Evolutionary conservation across 2,888 invertebrate species (phyloP), one percentile per base, ranked within the genome.

Genomic region (Dendrolimus pini): DNA sequence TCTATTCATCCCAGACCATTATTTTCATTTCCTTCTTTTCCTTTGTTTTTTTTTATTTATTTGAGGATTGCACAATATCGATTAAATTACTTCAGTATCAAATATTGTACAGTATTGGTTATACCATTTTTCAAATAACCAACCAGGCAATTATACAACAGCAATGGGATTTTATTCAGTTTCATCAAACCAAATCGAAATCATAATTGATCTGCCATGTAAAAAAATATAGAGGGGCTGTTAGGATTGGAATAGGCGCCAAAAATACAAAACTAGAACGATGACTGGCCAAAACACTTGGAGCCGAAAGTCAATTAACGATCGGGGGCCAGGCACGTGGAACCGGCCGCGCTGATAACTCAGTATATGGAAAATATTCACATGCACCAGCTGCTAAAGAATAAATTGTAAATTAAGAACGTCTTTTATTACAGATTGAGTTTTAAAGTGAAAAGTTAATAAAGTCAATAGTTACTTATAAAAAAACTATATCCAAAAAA

Each of bases 161-260:
- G 83, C 87, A 86, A 87, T 88, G 83, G 87, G 83, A 87, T 86
- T 87, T 86, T 87, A 88, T 89, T 89, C 85, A 87, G 85, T 86
- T 89, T 85, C 89, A 88, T 89, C 87, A 88, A 89, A 87, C 87
- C 87, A 88, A 88, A 85, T 86, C 81, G 85, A 82, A 84, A 88
- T 89, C 88, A 88, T 89, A 89, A 89, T 89, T 88, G 89, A 89
- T 88, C 89, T 85, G 83, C 76, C 82, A 78, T 85, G 81, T 86
- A 89, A 89, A 89, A 73, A 89, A 89, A 86, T 83, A 81, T 81
- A 79, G 81, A 81, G 85, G 88, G 83, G 47, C 84, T 85, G 86
- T 82, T 84, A 85, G 83, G 80, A 81, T 71, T 78, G 83, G 82
- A 83, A 85, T 84, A 84, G 87, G 86, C 87, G 87, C 87, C 88